A percentile compares a stretch with the other conserved stretches of the same genome.
These are phyloP conservation scores for Invenusta paracnida DNA, from an alignment of 2,888 invertebrate species.

Conservation along the genomic window DNA sequence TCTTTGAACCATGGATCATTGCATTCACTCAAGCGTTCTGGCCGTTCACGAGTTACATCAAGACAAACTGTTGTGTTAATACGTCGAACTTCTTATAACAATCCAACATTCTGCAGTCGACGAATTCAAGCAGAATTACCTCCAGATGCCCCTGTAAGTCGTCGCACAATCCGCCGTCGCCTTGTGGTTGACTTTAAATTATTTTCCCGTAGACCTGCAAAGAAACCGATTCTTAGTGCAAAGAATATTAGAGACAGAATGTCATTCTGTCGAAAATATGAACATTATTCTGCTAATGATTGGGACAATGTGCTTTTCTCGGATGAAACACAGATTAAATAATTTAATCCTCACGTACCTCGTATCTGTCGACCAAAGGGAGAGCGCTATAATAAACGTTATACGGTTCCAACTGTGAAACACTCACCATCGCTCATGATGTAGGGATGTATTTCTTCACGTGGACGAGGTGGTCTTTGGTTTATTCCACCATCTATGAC, in stretches of 20 bases:
- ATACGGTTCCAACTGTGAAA: not conserved
- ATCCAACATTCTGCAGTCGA: not conserved
- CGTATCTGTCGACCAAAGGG: not conserved
- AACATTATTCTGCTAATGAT: not conserved
- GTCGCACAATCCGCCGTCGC: not conserved
- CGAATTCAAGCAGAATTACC: not conserved
- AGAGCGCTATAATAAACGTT: not conserved
- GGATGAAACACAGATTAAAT: not conserved
- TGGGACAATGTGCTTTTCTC: slow-evolving; percentile 23
- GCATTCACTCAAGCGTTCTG: not conserved
- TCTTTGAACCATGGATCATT: not conserved
- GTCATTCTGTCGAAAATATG: slow-evolving; percentile 14
- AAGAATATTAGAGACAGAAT: not conserved
- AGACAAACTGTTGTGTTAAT: not conserved
- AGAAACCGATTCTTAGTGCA: not conserved
- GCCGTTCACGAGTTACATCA: not conserved
- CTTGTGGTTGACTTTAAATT: not conserved
- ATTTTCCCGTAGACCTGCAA: not conserved
- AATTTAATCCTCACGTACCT: not conserved
- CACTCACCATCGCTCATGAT: not conserved
- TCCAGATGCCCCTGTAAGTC: not conserved
- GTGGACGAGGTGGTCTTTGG: slow-evolving; percentile 12
- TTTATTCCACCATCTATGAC: not conserved
- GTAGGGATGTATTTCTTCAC: not conserved
- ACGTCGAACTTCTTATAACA: not conserved